Conservation (phyloP, 2,888 invertebrate genomes). For the Chrysomela aeneicollis region DNA sequence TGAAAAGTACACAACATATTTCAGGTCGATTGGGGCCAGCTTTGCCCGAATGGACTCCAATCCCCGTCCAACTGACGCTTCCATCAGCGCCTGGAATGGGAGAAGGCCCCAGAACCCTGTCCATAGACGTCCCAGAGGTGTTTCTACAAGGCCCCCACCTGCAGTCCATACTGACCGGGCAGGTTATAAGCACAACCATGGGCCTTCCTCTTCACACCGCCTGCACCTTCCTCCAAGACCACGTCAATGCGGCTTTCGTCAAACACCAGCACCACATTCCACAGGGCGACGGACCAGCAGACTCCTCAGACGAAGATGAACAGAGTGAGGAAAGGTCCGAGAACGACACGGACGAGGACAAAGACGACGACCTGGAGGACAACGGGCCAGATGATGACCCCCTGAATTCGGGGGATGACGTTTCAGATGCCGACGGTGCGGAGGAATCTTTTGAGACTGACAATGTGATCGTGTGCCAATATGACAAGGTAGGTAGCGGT, state of each 20-base stretch:
- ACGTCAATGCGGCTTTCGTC: constrained; percentile 79
- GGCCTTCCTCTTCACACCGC: constrained; percentile 83
- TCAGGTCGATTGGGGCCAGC: constrained; percentile 42
- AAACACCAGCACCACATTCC: constrained; percentile 46
- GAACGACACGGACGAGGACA: constrained; percentile 68
- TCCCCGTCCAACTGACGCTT: constrained; percentile 76
- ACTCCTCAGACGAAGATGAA: constrained; percentile 71
- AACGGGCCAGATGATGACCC: constrained; percentile 76
- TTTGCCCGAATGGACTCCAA: constrained; percentile 58
- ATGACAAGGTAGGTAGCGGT: constrained; percentile 75
- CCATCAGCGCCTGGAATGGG: constrained; percentile 78
- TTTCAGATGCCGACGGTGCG: constrained; percentile 92
- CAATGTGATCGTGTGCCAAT: constrained; percentile 99
- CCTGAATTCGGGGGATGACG: constrained; percentile 95
- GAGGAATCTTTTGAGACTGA: constrained; percentile 95
- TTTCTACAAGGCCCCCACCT: constrained; percentile 68
- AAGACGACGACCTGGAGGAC: constrained; percentile 71
- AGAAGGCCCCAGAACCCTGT: constrained; percentile 73
- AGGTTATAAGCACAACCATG: constrained; percentile 88
- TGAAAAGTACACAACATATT: background rate
- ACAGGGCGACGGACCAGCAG: constrained; percentile 67
- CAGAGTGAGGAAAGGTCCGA: constrained; percentile 70
- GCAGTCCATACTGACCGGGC: constrained; percentile 80
- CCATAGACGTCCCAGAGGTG: constrained; percentile 88
- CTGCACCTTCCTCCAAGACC: constrained; percentile 82